Evolutionary conservation across 2,888 invertebrate species (phyloP), one percentile per base, ranked within the genome.

Genomic region (Cheilosia vernalis): DNA sequence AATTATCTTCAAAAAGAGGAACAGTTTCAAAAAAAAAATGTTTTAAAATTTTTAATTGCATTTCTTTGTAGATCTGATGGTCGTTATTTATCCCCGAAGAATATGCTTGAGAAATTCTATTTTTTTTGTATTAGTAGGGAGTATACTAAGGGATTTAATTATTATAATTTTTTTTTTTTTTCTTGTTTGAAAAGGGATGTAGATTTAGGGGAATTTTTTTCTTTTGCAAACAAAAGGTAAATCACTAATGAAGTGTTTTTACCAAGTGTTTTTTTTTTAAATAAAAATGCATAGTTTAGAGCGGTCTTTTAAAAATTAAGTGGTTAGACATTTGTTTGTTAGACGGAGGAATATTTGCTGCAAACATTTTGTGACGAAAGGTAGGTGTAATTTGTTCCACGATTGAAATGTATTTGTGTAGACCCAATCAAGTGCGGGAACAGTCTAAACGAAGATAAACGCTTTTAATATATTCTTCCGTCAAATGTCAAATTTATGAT

Each of bases 91-190:
- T 91, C 91, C 90, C 78, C 78, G 72, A 76, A 83, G 89, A 90
- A 91, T 91, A 91, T 91, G 91, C 91, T 91, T 91, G 91, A 91
- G 91, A 91, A 90, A 90, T 89, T 91, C 91, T 91, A 90, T 90
- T 89, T 87, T 61, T 73, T 66, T 66, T 67, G 60, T 51, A 47
- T 79, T 69, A 83, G 56, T 72, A 72, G 66, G 44, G 63, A 66
- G 30, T 70, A 44, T 60, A 44, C 37, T 61, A 67, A 67, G 70
- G 60, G 60, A 66, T 76, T 64, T 49, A 40, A 42, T 69, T 58
- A 24, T 24, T 5, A 21, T n/a, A n/a, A n/a, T n/a, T n/a, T n/a
- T n/a, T 21, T 6, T 40, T 60, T 40, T 42, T 60, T 67, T 56
- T 44, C n/a, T n/a, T 60, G 30, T 13, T 37, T 37, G 40, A 44